phyloP scores from a whole-genome alignment of 1,140 invertebrate genomes.

The Goniozus legneri region DNA sequence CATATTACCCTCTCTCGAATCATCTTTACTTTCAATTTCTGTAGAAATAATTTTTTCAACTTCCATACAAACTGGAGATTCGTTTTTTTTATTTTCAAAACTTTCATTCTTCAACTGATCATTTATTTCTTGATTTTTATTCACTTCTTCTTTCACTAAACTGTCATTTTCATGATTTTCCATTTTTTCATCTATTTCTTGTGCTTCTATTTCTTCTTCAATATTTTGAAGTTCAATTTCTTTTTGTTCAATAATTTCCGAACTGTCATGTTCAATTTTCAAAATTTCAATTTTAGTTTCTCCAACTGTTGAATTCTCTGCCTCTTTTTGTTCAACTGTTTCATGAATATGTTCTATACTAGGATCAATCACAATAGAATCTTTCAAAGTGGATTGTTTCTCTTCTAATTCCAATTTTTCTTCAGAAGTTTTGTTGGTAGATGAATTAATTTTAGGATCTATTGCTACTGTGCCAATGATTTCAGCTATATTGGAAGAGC shows the following conservation, averaged over 20 bases:
- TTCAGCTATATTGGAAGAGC: constrained; percentile 46
- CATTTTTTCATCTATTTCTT: constrained; percentile 17
- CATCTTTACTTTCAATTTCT: constrained; percentile 17
- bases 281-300: no score
- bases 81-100: constrained; percentile 1
- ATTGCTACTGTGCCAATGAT: constrained; percentile 47
- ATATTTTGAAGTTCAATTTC: constrained; percentile 17
- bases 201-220: constrained; percentile 23
- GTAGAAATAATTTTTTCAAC: constrained; percentile 3
- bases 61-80: neutral
- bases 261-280: no score
- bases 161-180: constrained; percentile 5
- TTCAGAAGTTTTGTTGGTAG: neutral
- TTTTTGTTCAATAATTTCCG: constrained; percentile 3
- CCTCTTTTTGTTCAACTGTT: constrained; percentile 8
- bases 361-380: neutral
- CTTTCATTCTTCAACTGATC: neutral
- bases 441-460: constrained; percentile 30
- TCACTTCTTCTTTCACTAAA: constrained; percentile 9
- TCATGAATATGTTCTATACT: no score
- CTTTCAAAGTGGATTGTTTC: neutral
- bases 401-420: constrained; percentile 15
- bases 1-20: constrained; percentile 15
- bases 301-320: constrained; percentile 2
- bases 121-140: constrained; percentile 17